A percentile compares a stretch with the other conserved stretches of the same genome.
These are phyloP conservation scores for Neria commutata DNA, from an alignment of 2,888 invertebrate species.

Conservation along the genomic window DNA sequence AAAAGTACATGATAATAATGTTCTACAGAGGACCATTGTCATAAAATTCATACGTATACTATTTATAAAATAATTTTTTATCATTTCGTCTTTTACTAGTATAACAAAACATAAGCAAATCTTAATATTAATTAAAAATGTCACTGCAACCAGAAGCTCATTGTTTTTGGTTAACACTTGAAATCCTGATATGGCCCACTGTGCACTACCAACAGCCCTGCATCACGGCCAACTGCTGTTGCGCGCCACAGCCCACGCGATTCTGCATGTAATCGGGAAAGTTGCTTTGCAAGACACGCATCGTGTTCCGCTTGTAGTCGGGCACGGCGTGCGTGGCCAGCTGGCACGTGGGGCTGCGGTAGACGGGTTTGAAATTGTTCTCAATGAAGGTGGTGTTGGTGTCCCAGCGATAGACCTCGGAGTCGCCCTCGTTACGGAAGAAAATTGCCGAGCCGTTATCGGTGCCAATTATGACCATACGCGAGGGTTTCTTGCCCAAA, in stretches of 20 bases:
- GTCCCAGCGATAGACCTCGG: slow-evolving; percentile 69
- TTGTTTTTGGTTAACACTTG: no score
- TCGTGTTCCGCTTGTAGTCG: slow-evolving; percentile 65
- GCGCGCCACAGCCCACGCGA: slow-evolving; percentile 68
- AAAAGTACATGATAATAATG: no score
- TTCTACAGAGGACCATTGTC: no score
- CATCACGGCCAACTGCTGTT: slow-evolving; percentile 64
- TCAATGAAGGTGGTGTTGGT: slow-evolving; percentile 61
- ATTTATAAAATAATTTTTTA: no score
- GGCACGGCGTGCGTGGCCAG: slow-evolving; percentile 68
- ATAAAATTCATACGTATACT: no score
- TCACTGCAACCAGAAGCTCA: no score
- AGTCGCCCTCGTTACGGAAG: slow-evolving; percentile 67
- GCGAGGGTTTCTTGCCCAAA: slow-evolving; percentile 66
- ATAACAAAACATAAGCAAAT: no score
- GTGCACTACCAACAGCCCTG: slow-evolving; percentile 56
- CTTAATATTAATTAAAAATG: no score
- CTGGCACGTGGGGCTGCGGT: slow-evolving; percentile 64
- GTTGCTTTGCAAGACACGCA: slow-evolving; percentile 69
- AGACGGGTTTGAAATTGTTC: slow-evolving; percentile 65
- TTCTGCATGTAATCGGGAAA: slow-evolving; percentile 70
- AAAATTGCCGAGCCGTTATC: slow-evolving; percentile 68
- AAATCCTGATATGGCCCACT: not conserved
- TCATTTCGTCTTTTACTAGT: no score
- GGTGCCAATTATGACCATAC: slow-evolving; percentile 68